Evolutionary conservation across 2,888 invertebrate genomes (phyloP), one percentile per base, ranked within the genome.

Genomic region (Clitarchus hookeri): DNA sequence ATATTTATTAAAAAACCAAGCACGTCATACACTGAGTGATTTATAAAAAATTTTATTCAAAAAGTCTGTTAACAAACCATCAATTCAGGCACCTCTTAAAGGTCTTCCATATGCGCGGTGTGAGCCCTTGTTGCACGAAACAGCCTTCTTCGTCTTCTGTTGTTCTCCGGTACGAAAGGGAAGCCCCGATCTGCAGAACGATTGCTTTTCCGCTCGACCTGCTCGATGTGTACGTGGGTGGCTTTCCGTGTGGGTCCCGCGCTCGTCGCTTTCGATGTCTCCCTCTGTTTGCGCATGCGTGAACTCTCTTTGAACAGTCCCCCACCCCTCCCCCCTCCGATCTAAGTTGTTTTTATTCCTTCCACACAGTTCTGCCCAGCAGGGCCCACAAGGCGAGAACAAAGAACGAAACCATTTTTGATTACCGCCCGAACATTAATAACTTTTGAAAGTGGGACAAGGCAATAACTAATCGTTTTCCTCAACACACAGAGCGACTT

Each of bases 391-490:
- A 65, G 65, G 65, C 65, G 65, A 19, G 23, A 65, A 65, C 65
- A 65, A 65, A 65, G 65, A 65, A 65, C 12, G 23, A 65, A 65
- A 23, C 65, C 13, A 65, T 65, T 65, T 36, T 65, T 65, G 65
- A 65, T 65, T 65, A 65, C 65, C 65, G 65, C 23, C 23, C 65
- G 65, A 65, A 65, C 65, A 65, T 65, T 65, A 65, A 65, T 65
- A 65, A 65, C 65, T 65, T 65, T 65, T 65, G 65, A 23, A 65
- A 65, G 65, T 65, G n/a, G 65, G 65, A 65, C 65, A 65, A 65
- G 65, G 65, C 13, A 65, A 65, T 65, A 65, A 65, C 65, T 65
- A 65, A 65, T 65, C 65, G 16, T 65, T 65, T 65, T 65, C 65
- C 16, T 65, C 65, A 16, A 23, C 65, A 65, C 65, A 65, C 65